phyloP scores from a whole-genome alignment of 1,140 invertebrate species.

The Vanessa tameamea region DNA sequence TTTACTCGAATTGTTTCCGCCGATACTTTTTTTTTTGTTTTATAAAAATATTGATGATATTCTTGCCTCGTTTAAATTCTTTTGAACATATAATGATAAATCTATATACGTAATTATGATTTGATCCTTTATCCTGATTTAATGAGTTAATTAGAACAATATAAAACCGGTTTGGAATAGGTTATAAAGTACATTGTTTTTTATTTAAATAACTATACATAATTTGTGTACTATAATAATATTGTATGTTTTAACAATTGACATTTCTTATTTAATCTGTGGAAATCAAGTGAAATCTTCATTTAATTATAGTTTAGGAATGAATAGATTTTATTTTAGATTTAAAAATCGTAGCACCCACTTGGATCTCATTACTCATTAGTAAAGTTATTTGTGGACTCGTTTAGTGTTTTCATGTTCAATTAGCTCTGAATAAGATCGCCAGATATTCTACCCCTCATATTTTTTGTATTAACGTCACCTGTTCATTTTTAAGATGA shows the following conservation, averaged over 20 bases:
- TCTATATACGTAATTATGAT: too few species aligned
- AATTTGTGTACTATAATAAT: too few species aligned
- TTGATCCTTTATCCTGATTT: too few species aligned
- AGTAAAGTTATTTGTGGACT: neutral
- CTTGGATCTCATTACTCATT: constrained; percentile 4
- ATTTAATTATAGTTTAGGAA: neutral
- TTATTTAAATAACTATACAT: too few species aligned
- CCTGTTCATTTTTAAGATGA: neutral
- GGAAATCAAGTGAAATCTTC: neutral
- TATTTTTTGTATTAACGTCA: neutral
- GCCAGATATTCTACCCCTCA: neutral
- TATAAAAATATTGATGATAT: neutral
- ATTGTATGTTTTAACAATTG: too few species aligned
- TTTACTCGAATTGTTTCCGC: constrained; percentile 2
- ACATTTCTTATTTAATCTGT: neutral
- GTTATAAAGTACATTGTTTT: too few species aligned
- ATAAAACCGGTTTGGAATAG: too few species aligned
- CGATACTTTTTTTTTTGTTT: neutral
- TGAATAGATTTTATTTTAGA: neutral
- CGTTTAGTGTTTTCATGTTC: neutral
- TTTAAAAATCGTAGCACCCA: neutral
- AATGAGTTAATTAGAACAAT: too few species aligned
- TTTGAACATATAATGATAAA: too few species aligned
- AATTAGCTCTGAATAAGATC: neutral
- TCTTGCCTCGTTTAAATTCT: neutral